Conservation (phyloP, 2,113 vertebrate genomes). For the Heterotis niloticus region DNA sequence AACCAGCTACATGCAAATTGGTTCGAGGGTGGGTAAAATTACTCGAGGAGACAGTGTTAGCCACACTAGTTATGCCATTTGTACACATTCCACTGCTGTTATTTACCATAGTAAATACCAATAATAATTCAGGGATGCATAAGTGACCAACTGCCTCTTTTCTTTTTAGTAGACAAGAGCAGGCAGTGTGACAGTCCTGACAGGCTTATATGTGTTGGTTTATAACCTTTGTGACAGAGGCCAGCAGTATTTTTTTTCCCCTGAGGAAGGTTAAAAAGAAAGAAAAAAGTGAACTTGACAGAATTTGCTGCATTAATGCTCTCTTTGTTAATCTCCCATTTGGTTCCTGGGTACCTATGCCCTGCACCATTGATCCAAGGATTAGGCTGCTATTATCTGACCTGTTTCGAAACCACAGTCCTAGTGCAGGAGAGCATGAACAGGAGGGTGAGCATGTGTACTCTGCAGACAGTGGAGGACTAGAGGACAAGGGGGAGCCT, state of each 20-base stretch:
- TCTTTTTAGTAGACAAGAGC: no score
- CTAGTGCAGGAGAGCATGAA: background rate
- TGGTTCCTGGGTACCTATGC: no score
- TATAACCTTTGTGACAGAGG: background rate
- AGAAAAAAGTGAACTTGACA: background rate
- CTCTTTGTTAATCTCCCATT: background rate
- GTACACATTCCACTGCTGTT: background rate
- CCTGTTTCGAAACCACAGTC: background rate
- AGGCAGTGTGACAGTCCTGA: no score
- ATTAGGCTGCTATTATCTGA: background rate
- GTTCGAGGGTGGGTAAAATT: background rate
- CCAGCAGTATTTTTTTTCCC: background rate
- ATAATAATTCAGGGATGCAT: no score
- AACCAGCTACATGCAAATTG: constrained; percentile 12
- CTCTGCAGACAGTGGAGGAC: no score
- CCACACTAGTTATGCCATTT: constrained; percentile 7
- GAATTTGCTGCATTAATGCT: background rate
- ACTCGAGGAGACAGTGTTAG: background rate
- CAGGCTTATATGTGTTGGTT: background rate
- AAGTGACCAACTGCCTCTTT: no score
- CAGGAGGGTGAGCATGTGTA: no score
- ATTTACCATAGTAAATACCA: background rate
- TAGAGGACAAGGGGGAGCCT: no score
- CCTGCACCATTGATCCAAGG: background rate
- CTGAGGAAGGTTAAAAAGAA: background rate